Evolutionary conservation across 2,888 invertebrate species (phyloP).

Genomic region (Smittia aterrima): DNA sequence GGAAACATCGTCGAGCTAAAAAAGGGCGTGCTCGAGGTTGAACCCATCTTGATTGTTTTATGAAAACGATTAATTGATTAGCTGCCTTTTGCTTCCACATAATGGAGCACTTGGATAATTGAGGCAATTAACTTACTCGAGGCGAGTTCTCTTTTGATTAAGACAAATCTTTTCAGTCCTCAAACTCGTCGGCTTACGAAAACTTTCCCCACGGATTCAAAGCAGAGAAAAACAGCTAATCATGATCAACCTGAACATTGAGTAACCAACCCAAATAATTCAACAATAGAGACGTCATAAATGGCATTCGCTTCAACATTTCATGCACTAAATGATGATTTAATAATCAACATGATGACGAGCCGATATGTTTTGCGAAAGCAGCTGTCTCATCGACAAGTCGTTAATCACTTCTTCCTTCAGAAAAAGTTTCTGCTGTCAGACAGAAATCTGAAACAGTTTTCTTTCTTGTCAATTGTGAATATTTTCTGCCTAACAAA

Average conservation of each 20-base stretch:
- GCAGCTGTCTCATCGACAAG: conserved; percentile 32
- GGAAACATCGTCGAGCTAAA: conserved; percentile 32
- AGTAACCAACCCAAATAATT: neutral
- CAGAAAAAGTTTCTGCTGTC: neutral
- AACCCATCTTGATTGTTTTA: conserved; percentile 3
- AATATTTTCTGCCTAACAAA: conserved; percentile 15
- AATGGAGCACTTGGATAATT: conserved; percentile 17
- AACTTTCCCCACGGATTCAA: neutral
- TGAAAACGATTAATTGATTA: conserved; percentile 34
- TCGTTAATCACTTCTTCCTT: conserved; percentile 36
- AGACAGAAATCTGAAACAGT: conserved; percentile 11
- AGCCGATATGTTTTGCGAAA: conserved; percentile 15
- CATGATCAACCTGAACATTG: neutral
- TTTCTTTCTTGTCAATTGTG: conserved; percentile 1
- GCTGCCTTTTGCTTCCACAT: conserved; percentile 41
- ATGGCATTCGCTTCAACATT: conserved; percentile 13
- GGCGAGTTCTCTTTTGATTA: neutral
- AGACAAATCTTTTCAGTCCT: neutral
- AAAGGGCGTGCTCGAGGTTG: conserved; percentile 35
- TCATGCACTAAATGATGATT: conserved; percentile 35
- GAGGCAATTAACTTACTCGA: neutral
- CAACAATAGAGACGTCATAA: conserved; percentile 19
- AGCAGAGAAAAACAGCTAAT: neutral
- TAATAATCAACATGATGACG: conserved; percentile 40
- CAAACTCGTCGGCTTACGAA: neutral